Evolutionary conservation across 1,140 invertebrate species (phyloP), one percentile per base, ranked within the genome.

Genomic region (Drosophila seguyi): DNA sequence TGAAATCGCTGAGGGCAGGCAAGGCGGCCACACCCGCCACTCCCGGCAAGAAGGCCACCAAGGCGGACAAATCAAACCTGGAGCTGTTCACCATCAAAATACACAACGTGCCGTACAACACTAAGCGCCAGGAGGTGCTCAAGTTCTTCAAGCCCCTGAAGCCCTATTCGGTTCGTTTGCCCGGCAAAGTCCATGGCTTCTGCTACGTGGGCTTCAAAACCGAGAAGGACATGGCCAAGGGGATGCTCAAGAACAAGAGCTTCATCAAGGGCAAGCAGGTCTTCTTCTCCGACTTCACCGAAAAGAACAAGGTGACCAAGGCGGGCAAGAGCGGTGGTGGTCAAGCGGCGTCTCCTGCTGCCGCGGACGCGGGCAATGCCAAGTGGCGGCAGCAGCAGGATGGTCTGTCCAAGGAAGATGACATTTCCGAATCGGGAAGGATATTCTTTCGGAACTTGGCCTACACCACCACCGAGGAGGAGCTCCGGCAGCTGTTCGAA

Each of bases 371-470:
- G 3, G 72, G 29, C 20, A 93, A 93, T 63, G 80, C 93, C 13
- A 96, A 95, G 93, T 96, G 95, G 96, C 95, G 95, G 81, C 94
- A 94, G 77, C 97, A 97, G 93, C 94, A 95, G 88, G 94, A 96
- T 41, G 93, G 94, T 25, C 82, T 96, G 8, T 95, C 95, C 84
- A 95, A 95, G 81, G 96, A 97, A 92, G 97, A 98, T 93, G 95
- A 94, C 66, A 96, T 98, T 62, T 97, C 95, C 3, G 97, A 98
- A 93, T 98, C 98, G 81, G 99, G 99, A 4, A 95, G 97, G 76
- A 96, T 99, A 76, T 99, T 98, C 95, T 94, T 99, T 13, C 94
- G 99, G 75, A 99, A 99, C 94, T 93, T 99, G 18, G 93, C 97
- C 0, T 99, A 99, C 92, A 95, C 96, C 2, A 95, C 96, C 6